Base-by-base conservation (phyloP, 2,797 vertebrate species). In the Podarcis siculus region DNA sequence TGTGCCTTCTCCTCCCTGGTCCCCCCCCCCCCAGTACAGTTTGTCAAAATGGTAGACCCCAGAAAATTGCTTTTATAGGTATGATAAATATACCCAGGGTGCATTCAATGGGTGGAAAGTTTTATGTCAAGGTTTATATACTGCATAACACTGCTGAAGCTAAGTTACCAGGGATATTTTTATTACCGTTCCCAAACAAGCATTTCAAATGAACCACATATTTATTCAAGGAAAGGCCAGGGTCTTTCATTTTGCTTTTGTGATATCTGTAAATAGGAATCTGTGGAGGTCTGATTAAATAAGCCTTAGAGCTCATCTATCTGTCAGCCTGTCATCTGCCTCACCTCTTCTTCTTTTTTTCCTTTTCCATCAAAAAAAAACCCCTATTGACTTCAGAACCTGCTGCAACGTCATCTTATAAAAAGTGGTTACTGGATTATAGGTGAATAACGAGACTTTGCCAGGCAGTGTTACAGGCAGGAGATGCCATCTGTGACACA, bases 201-300 rank as follows among this genome's bases (percentile, higher is more conserved):
- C 67, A 88, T 87, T 87, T 79, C 87, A 75, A 72, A 89, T 82
- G 82, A 90, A 78, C 86, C 79, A 87, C 45, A n/a, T 37, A 42
- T 64, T 87, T 92, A 42, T 82, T 88, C 87, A 89, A 85, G 80
- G 69, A 45, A 85, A 89, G 90, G 88, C 73, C 79, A 93, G 85
- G 88, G 35, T 30, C 90, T 90, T 89, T 73, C 21, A n/a, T 73
- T 66, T 82, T 83, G 49, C 83, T 81, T 21, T 71, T 87, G 83
- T 82, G 91, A 87, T 80, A 85, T 84, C 69, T 88, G 78, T 75
- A 73, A 79, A 86, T 85, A 79, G 82, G 69, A 90, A 61, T 82
- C 79, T 81, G 86, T 67, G 23, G 39, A 49, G 35, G 78, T 89
- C 77, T 58, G 37, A 77, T 91, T 87, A 90, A 91, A 82, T 85